Percentiles rank a stretch among this genome's conserved stretches.
phyloP scores from a whole-genome alignment of 1,140 invertebrate genomes.

The Geopemphigus sp. region DNA sequence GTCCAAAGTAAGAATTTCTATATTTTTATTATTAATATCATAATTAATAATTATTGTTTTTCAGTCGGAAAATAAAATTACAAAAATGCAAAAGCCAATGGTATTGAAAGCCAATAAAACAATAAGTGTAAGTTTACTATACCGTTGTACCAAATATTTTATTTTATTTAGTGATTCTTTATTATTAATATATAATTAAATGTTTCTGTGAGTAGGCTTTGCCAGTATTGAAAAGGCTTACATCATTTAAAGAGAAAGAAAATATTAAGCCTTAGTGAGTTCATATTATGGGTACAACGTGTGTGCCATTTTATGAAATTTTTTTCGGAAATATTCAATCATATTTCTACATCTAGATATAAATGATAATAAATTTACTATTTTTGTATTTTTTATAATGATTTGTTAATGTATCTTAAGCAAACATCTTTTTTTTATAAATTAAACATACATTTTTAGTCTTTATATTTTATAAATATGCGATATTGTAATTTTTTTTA shows the following conservation, averaged over 20 bases:
- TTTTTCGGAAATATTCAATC: neutral
- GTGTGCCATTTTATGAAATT: neutral
- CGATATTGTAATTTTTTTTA: neutral
- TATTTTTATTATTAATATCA: neutral
- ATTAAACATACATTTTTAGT: neutral
- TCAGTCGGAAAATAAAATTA: constrained; percentile 23
- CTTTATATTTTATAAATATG: neutral
- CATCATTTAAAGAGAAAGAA: constrained; percentile 9
- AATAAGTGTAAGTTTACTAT: constrained; percentile 9
- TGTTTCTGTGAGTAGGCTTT: neutral
- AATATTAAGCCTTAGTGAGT: neutral
- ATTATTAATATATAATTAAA: neutral
- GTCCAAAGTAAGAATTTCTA: constrained; percentile 8
- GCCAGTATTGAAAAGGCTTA: neutral
- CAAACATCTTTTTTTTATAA: neutral
- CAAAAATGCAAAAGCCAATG: neutral
- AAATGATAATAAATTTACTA: constrained; percentile 11
- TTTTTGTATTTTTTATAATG: neutral
- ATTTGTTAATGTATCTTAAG: neutral
- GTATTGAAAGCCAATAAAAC: neutral
- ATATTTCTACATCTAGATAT: neutral
- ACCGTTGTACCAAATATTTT: neutral
- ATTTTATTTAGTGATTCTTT: neutral
- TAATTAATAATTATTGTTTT: constrained; percentile 2
- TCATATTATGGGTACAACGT: neutral